These are phyloP conservation scores for Progne subis DNA, from an alignment of 2,113 vertebrate genomes.

Conservation along the genomic window DNA sequence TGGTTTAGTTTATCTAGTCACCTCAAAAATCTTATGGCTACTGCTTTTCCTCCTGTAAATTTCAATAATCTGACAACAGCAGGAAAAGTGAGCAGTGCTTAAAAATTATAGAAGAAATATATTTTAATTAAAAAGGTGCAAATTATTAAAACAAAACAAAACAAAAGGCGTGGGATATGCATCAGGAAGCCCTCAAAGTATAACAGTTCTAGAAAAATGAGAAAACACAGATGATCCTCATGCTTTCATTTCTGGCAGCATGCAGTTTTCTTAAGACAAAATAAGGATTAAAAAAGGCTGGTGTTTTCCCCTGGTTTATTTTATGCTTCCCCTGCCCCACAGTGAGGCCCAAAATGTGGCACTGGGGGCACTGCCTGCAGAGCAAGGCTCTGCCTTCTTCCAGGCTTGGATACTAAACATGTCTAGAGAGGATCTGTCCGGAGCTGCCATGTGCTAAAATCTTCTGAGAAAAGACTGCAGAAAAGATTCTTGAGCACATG, in stretches of 20 bases:
- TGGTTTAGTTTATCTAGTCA: background rate
- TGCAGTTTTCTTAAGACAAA: background rate
- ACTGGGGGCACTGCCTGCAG: background rate
- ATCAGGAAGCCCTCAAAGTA: background rate
- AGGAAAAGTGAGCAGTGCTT: background rate
- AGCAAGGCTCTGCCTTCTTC: background rate
- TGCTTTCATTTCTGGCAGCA: background rate
- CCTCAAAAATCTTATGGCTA: background rate
- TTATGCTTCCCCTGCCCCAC: rapidly evolving
- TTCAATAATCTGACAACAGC: background rate
- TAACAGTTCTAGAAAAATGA: background rate
- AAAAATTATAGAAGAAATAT: background rate
- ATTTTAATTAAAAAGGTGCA: background rate
- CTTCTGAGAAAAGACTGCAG: background rate
- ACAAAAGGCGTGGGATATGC: background rate
- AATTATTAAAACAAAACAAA: background rate
- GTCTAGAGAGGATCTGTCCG: rapidly evolving
- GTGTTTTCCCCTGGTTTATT: rapidly evolving
- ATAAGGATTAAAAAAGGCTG: background rate
- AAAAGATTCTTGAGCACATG: background rate
- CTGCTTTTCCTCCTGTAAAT: background rate
- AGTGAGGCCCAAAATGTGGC: background rate
- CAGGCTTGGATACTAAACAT: rapidly evolving
- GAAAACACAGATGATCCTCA: background rate
- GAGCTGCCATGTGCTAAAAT: rapidly evolving